phyloP scores from a whole-genome alignment of 2,888 invertebrate genomes.

The Unio pictorum region DNA sequence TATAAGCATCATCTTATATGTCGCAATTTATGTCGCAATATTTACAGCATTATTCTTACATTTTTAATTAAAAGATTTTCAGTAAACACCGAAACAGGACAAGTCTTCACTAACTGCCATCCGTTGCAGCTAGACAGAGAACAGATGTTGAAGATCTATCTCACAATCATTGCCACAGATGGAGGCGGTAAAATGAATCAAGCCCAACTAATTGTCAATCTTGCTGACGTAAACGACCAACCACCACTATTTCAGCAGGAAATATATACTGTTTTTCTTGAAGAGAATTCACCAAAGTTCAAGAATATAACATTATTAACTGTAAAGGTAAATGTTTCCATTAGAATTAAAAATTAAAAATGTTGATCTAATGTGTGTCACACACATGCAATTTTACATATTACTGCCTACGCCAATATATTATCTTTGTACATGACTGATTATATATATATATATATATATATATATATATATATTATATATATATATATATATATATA shows the following conservation, averaged over 20 bases:
- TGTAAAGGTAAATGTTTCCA: too few species aligned
- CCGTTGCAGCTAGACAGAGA: conserved; percentile 21
- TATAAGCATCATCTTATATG: too few species aligned
- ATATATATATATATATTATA: too few species aligned
- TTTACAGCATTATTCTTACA: too few species aligned
- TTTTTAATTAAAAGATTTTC: conserved; percentile 13
- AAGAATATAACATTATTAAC: neutral
- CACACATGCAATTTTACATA: too few species aligned
- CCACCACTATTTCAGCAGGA: conserved; percentile 8
- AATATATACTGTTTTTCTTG: conserved; percentile 11
- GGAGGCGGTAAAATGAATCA: conserved; percentile 20
- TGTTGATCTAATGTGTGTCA: too few species aligned
- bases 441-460: too few species aligned
- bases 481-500: too few species aligned
- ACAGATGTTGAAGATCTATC: conserved; percentile 13
- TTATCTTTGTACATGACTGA: too few species aligned
- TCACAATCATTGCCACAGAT: conserved; percentile 31
- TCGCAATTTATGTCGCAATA: too few species aligned
- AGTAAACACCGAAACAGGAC: conserved; percentile 10
- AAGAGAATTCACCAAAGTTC: conserved; percentile 12
- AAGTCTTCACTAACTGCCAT: conserved; percentile 10
- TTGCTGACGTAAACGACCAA: conserved; percentile 21
- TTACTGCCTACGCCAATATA: too few species aligned
- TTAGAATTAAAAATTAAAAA: too few species aligned
- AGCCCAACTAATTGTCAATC: conserved; percentile 15